Conservation (phyloP, 1,140 invertebrate species). For the Metaphire vulgaris region DNA sequence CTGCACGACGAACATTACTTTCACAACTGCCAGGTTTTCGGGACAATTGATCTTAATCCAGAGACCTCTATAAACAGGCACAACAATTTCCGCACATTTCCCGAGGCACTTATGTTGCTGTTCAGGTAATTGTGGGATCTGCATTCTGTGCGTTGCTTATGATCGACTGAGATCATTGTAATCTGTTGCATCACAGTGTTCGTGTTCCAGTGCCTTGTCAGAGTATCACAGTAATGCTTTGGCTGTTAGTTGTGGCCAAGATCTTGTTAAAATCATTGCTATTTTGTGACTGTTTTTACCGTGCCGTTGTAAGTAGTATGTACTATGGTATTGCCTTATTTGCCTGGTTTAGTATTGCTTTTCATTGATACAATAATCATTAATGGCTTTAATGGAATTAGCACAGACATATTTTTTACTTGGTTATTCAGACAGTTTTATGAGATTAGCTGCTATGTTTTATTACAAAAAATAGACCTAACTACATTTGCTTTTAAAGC, state of each 20-base stretch:
- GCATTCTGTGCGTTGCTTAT: not conserved
- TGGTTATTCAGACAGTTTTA: too few relatives aligned
- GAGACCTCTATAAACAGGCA: slow-evolving; percentile 89
- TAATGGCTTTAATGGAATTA: too few relatives aligned
- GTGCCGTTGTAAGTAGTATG: too few relatives aligned
- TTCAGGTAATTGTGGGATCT: slow-evolving; percentile 81
- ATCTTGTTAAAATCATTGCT: not conserved
- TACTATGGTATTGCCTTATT: too few relatives aligned
- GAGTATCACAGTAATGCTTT: not conserved
- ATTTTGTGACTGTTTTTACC: too few relatives aligned
- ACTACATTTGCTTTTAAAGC: too few relatives aligned
- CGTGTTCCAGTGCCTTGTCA: not conserved
- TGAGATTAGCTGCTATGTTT: too few relatives aligned
- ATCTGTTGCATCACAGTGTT: not conserved
- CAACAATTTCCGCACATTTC: slow-evolving; percentile 99
- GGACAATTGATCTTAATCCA: slow-evolving; percentile 85
- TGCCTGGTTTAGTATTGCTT: too few relatives aligned
- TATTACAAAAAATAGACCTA: too few relatives aligned
- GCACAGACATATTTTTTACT: too few relatives aligned
- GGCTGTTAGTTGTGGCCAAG: not conserved
- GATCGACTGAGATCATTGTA: not conserved
- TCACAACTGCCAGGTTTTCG: slow-evolving; percentile 54
- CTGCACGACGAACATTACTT: not conserved
- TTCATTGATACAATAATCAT: too few relatives aligned
- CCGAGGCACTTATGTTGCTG: slow-evolving; percentile 94